Base-by-base conservation (phyloP, 1,140 invertebrate species). In the Pseudomyrmex flavicornis region DNA sequence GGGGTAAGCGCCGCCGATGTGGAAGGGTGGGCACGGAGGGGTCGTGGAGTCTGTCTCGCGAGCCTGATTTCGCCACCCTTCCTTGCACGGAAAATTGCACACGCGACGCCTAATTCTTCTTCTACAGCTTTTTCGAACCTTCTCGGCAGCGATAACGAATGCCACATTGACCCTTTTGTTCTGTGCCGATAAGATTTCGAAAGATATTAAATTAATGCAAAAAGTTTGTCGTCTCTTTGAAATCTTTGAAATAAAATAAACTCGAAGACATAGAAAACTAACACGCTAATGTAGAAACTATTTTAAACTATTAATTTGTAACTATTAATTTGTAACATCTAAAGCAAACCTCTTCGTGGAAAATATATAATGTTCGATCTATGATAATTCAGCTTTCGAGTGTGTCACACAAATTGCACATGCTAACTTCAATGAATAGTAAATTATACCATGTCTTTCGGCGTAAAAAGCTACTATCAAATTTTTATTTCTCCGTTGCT, bases 1-100 rank as follows among this genome's bases (percentile, higher is more conserved):
- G 76, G 87, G 79, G 88, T 58, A 54, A 69, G 69, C 58, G 58
- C 17, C 72, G 77, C 59, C 75, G 85, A 76, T 35, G 79, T 83
- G 66, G 72, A 63, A 84, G 85, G 68, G 74, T 35, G 74, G 44
- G 17, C 20, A 58, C 65, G 79, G 50, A 85, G 72, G 61, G 69
- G 58, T 26, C 3, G 63, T 65, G 48, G 35, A 84, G 73, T 20
- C 54, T 65, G 46, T 72, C 76, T 73, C 46, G 68, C 85, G 59
- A 84, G 56, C 46, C 72, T 54, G 63, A 54, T 82, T 75, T 82
- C 54, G 22, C 80, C 80, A 52, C 72, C 82, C 69, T 79, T 46
- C 65, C 15, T 54, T 59, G 22, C 48, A 50, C 66, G 68, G 76
- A 66, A 80, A 70, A 80, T 80, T 80, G 76, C 76, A 50, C 66